A percentile compares a stretch with the other conserved stretches of the same genome.
These are phyloP conservation scores for Lochmaea crataegi DNA, from an alignment of 2,888 invertebrate species.

Conservation along the genomic window DNA sequence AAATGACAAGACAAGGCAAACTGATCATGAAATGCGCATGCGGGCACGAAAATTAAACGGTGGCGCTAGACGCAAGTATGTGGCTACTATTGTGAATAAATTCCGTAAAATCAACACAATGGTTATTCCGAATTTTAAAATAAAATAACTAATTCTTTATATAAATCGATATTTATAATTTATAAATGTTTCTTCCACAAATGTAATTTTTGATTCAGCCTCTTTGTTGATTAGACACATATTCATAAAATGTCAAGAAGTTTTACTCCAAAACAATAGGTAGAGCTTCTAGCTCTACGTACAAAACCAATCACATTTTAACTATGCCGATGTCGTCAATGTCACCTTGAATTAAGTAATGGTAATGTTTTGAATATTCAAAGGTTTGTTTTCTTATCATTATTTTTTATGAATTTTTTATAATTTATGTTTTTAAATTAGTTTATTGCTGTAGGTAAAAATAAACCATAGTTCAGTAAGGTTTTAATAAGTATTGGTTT, in stretches of 20 bases:
- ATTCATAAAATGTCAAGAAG: background rate
- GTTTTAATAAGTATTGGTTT: background rate
- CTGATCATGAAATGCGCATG: no score
- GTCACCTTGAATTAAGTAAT: conserved; percentile 30
- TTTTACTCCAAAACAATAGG: background rate
- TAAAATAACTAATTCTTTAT: no score
- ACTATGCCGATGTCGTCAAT: conserved; percentile 7
- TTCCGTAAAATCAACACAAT: no score
- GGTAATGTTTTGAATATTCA: conserved; percentile 21
- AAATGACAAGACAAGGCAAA: no score
- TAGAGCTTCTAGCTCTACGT: background rate
- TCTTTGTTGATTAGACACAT: background rate
- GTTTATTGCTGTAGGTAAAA: background rate
- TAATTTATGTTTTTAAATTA: background rate
- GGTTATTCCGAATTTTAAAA: no score
- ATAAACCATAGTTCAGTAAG: background rate
- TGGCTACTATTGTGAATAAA: no score
- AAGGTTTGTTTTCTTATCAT: conserved; percentile 24
- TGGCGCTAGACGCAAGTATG: no score
- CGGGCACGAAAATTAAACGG: no score
- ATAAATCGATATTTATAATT: background rate
- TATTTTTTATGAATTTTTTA: conserved; percentile 13
- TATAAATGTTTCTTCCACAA: background rate
- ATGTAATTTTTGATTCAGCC: background rate
- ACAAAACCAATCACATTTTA: background rate